Percentiles rank a stretch among this genome's conserved stretches.
Evolutionary conservation across 1,140 invertebrate genomes (phyloP).

Genomic region (Lepidurus packardi): DNA sequence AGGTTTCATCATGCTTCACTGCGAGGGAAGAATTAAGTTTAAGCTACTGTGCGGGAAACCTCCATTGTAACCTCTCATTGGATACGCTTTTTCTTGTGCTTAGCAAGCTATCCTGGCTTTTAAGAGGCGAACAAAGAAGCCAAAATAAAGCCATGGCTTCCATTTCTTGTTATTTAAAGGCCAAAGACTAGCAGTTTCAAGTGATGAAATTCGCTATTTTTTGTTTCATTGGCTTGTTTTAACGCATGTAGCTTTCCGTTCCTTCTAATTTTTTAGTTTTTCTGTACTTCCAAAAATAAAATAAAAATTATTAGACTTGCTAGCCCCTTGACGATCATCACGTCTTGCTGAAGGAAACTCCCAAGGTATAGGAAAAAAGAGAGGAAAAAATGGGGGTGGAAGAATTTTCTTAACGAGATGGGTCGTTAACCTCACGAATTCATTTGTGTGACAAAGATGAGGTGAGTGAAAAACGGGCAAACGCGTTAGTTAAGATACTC

Average conservation of each 20-base stretch:
- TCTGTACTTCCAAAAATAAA: too few relatives aligned
- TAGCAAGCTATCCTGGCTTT: neutral
- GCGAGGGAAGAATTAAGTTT: conserved; percentile 3
- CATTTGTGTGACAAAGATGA: neutral
- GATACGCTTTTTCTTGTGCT: neutral
- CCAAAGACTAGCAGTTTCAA: too few relatives aligned
- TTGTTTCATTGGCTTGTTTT: neutral
- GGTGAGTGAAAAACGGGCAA: neutral
- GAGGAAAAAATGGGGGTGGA: neutral
- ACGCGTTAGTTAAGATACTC: neutral
- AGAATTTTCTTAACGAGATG: neutral
- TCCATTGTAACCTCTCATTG: conserved; percentile 7
- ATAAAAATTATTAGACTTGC: too few relatives aligned
- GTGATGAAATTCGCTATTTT: neutral
- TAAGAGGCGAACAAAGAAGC: neutral
- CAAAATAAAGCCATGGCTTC: too few relatives aligned
- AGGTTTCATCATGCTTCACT: neutral
- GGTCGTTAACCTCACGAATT: neutral
- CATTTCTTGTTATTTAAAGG: too few relatives aligned
- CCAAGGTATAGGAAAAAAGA: neutral
- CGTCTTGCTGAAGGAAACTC: neutral
- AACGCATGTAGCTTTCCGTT: too few relatives aligned
- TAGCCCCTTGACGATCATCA: neutral
- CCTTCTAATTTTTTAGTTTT: too few relatives aligned
- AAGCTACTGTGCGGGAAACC: neutral